Evolutionary conservation across 2,888 invertebrate species (phyloP), one percentile per base, ranked within the genome.

Genomic region (Polydrusus cervinus): DNA sequence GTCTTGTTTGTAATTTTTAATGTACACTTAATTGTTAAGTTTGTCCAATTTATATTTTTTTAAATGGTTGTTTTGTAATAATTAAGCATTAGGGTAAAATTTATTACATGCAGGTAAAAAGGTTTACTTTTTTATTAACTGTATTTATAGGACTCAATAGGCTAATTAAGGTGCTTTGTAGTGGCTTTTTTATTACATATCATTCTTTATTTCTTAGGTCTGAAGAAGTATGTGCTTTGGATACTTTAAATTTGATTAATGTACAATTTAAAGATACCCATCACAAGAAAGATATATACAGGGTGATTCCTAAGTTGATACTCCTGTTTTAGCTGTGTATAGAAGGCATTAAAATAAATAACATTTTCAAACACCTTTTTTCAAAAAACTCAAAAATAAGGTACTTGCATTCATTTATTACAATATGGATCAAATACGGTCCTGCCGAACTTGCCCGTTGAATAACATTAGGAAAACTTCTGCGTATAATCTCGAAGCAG

Each of bases 1-100:
- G 80, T 80, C 81, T 85, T 83, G 84, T 84, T 85, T 86, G 85
- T 85, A 84, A 83, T 83, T 84, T 84, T 85, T 86, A 84, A 85
- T 85, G 82, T 81, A 84, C 81, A 80, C 82, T 83, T 84, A 84
- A 85, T 86, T 86, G 85, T 84, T 79, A 74, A 79, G 79, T 79
- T 79, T 78, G 78, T 80, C 78, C 78, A 75, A 78, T 80, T 80
- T 79, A 74, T 77, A 80, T 79, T 79, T 75, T 76, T 74, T 53
- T 77, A 70, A 74, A 76, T 71, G 75, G 80, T 70, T 79, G 78
- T 79, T 80, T 80, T 79, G 80, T 80, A 80, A 80, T 81, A 79
- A 80, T 73, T 73, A 76, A 55, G 61, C 62, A 68, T 81, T 81
- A 81, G 79, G 79, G 61, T 71, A 70, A 74, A 79, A 78, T 76